Conservation (phyloP, 2,113 vertebrate species). For the Mormoops blainvillei region DNA sequence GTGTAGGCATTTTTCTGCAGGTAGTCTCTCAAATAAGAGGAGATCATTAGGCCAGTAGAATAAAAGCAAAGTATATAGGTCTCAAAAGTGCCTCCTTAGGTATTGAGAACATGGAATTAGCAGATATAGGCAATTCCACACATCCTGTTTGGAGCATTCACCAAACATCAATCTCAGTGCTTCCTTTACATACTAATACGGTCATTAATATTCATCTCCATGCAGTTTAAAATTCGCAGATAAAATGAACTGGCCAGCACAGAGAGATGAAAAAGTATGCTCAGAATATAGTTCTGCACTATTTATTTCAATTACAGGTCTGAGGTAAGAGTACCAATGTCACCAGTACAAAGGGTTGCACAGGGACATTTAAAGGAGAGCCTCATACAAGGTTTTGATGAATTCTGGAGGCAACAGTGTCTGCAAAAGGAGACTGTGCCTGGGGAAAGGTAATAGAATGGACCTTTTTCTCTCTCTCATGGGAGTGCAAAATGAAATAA, state of each 20-base stretch:
- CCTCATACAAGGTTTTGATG: neutral
- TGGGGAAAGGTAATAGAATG: neutral
- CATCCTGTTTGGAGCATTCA: conserved; percentile 33
- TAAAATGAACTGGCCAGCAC: conserved; percentile 72
- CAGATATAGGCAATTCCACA: conserved; percentile 27
- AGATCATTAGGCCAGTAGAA: neutral
- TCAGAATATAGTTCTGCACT: conserved; percentile 45
- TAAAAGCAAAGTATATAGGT: neutral
- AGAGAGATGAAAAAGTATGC: neutral
- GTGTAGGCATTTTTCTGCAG: neutral
- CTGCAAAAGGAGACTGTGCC: conserved; percentile 1
- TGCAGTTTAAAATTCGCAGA: conserved; percentile 61
- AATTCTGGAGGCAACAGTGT: conserved; percentile 1
- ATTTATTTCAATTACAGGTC: conserved; percentile 72
- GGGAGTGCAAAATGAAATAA: conserved; percentile 39
- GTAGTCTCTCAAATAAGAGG: neutral
- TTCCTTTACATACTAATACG: conserved; percentile 66
- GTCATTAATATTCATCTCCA: conserved; percentile 72
- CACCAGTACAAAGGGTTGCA: conserved; percentile 20
- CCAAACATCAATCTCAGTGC: conserved; percentile 57
- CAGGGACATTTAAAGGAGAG: conserved; percentile 23
- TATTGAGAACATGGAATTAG: conserved; percentile 21
- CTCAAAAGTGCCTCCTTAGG: neutral
- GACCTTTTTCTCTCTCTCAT: neutral
- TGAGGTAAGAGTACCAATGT: conserved; percentile 40